phyloP scores from a whole-genome alignment of 2,888 invertebrate genomes.

The Eremobia ochroleuca region DNA sequence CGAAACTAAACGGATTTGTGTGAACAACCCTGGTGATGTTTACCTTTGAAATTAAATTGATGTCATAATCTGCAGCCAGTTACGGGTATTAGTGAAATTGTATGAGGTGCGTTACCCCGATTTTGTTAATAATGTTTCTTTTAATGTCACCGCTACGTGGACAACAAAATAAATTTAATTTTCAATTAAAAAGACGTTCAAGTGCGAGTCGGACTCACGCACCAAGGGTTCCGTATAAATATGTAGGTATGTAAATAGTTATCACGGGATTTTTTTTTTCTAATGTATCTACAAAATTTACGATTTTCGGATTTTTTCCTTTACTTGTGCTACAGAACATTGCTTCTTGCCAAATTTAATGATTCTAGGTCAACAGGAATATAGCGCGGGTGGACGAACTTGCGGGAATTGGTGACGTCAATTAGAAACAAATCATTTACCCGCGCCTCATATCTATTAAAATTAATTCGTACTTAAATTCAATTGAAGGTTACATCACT shows the following conservation, averaged over 20 bases:
- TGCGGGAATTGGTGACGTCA: not conserved
- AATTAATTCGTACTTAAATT: constrained; percentile 35
- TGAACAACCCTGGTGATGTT: constrained; percentile 48
- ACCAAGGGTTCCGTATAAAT: no score
- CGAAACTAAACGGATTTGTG: constrained; percentile 75
- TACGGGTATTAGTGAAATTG: constrained; percentile 41
- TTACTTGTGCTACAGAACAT: no score
- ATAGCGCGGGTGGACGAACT: no score
- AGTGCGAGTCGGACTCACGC: no score
- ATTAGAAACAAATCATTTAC: constrained; percentile 3
- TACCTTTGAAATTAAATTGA: constrained; percentile 67
- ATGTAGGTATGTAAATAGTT: no score
- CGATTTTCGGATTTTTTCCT: no score
- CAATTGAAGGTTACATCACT: constrained; percentile 29
- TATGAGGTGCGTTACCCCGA: constrained; percentile 23
- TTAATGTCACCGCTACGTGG: no score
- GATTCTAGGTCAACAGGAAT: no score
- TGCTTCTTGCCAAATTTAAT: no score
- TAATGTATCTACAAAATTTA: no score
- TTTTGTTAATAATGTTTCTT: not conserved
- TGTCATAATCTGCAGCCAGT: constrained; percentile 54
- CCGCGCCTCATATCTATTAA: constrained; percentile 4
- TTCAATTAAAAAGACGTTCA: no score
- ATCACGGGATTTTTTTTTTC: no score
- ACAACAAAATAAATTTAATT: not conserved